These are phyloP conservation scores for Symphodus melops DNA, from an alignment of 2,113 vertebrate species.

Conservation along the genomic window DNA sequence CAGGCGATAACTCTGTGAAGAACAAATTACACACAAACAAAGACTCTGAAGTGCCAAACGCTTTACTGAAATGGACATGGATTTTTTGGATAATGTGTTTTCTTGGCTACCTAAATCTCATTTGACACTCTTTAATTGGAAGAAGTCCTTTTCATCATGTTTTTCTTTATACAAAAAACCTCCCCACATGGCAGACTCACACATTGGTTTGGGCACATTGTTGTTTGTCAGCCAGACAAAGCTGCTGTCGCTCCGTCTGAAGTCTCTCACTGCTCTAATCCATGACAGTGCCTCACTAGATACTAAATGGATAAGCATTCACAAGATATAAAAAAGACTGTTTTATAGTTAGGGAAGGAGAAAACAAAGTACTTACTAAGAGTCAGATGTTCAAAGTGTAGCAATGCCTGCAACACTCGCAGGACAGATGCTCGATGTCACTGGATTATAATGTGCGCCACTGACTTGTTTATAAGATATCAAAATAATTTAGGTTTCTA, in stretches of 20 bases:
- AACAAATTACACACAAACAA: constrained; percentile 15
- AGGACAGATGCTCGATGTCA: constrained; percentile 21
- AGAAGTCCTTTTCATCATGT: constrained; percentile 3
- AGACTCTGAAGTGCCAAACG: neutral
- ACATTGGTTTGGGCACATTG: neutral
- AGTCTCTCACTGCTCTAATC: constrained; percentile 13
- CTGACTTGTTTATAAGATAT: constrained; percentile 9
- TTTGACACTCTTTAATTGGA: constrained; percentile 24
- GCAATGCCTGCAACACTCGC: neutral
- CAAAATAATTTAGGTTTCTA: constrained; percentile 19
- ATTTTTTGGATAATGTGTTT: constrained; percentile 23
- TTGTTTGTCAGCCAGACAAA: constrained; percentile 36
- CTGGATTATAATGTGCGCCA: constrained; percentile 2
- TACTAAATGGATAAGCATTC: constrained; percentile 25
- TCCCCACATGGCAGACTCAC: neutral
- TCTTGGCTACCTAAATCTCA: constrained; percentile 16
- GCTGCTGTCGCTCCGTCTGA: constrained; percentile 12
- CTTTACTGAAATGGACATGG: constrained; percentile 4
- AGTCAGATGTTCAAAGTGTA: constrained; percentile 48
- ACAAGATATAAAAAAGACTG: neutral
- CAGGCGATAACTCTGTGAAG: neutral
- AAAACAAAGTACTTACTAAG: constrained; percentile 41
- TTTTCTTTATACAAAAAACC: neutral
- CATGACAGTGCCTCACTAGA: constrained; percentile 16
- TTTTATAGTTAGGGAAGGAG: constrained; percentile 9